Base-by-base conservation (phyloP, 92 coral and sea anemone species). In the Meandrina meandrites region DNA sequence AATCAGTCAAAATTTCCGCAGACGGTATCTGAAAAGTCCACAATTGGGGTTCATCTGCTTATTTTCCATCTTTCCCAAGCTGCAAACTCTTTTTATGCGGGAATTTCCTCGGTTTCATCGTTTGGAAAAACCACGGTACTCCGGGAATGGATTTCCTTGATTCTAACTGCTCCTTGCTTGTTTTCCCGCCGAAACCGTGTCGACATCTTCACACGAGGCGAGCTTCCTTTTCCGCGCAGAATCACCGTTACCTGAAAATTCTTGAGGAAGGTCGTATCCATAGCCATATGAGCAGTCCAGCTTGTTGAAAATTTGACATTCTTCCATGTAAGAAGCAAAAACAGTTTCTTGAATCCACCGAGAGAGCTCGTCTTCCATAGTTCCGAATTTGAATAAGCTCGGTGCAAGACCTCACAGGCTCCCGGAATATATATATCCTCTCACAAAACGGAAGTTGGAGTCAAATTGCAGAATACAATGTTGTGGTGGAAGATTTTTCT, bases 281-380 rank as follows among this genome's bases (percentile, higher is more conserved):
- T 77, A 62, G 47, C 91, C 93, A 37, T 68, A 75, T 13, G 91
- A 82, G 27, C 89, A 75, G 56, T 93, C 96, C 82, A 93, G 79
- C 31, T 85, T 81, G 75, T 87, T 86, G 51, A 91, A 75, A 34
- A 93, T 83, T 69, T 76, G 81, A 54, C 88, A 91, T 56, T 93
- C 96, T 76, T 88, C 93, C 75, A 86, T 54, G 82, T 88, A 92
- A 16, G 90, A 79, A 73, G 90, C 81, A 71, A 88, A 62, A 18
- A 93, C 70, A 30, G 90, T 78, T 71, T 88, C 87, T 80, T 93
- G 90, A 77, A 93, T 86, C 92, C 94, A 93, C 34, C 76, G 87
- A 18, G 84, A 74, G 51, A 93, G 91, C 14, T 86, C 90, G 50
- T 89, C 80, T 30, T 66, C 90, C 78, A 60, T 57, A 13, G 45